A percentile compares a stretch with the other conserved stretches of the same genome.
Conservation (phyloP, 2,113 vertebrate species). For the Barbus barbus region DNA sequence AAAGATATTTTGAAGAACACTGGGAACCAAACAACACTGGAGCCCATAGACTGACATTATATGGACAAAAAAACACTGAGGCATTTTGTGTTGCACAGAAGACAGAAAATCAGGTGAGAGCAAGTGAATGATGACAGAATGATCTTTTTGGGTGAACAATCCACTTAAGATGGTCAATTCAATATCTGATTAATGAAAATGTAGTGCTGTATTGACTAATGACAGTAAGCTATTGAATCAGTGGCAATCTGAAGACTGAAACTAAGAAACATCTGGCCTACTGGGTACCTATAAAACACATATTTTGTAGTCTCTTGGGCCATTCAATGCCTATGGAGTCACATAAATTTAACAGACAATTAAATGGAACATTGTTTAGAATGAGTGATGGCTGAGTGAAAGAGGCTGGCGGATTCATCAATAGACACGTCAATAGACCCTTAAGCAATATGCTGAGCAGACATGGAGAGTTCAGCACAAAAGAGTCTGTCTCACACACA, state of each 20-base stretch:
- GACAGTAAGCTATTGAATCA: neutral
- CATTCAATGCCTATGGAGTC: neutral
- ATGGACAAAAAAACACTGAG: neutral
- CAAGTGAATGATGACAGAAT: neutral
- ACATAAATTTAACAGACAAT: neutral
- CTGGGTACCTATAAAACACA: neutral
- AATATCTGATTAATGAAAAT: neutral
- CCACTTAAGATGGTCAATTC: neutral
- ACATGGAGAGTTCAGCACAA: neutral
- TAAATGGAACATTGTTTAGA: conserved; percentile 7
- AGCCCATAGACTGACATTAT: neutral
- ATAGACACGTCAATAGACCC: conserved; percentile 16
- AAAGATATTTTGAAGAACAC: neutral
- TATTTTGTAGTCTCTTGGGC: neutral
- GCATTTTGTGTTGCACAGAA: no score
- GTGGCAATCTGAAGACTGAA: neutral
- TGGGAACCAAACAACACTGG: neutral
- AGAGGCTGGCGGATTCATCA: neutral
- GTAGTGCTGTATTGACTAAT: neutral
- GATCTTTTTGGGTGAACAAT: neutral
- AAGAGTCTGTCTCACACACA: neutral
- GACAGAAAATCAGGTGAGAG: no score
- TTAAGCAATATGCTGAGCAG: conserved; percentile 1
- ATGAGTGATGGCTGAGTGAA: neutral
- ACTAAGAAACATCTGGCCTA: neutral